Conservation (phyloP, 2,888 invertebrate species). For the Scelioninae gen. 1 region DNA sequence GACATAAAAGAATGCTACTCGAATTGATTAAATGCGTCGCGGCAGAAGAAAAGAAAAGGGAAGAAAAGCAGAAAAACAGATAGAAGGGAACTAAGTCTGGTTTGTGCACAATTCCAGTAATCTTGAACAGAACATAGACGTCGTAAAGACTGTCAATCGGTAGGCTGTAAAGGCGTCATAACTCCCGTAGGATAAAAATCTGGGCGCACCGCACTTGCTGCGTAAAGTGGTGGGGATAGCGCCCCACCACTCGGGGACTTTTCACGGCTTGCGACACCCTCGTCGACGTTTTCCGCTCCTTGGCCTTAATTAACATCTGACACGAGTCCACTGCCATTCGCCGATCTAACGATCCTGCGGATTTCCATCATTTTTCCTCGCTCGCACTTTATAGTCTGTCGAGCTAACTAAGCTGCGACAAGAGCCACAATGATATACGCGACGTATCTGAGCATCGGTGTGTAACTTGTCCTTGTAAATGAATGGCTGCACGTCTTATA, state of each 20-base stretch:
- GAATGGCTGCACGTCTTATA: constrained; percentile 70
- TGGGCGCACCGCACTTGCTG: constrained; percentile 77
- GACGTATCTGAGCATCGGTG: constrained; percentile 63
- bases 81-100: constrained; percentile 29
- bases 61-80: constrained; percentile 10
- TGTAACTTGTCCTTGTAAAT: constrained; percentile 68
- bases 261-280: constrained; percentile 81
- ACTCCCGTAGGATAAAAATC: constrained; percentile 80
- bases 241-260: constrained; percentile 68
- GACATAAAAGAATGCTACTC: constrained; percentile 48
- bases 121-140: constrained; percentile 43
- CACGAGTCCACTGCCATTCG: constrained; percentile 77
- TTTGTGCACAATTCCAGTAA: constrained; percentile 49
- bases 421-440: constrained; percentile 56
- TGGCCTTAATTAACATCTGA: constrained; percentile 84
- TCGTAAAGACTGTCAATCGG: constrained; percentile 69
- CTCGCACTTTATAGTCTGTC: constrained; percentile 64
- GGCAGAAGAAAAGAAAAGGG: constrained; percentile 7
- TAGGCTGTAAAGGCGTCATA: constrained; percentile 76
- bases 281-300: constrained; percentile 80
- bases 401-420: constrained; percentile 56
- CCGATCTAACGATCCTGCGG: constrained; percentile 72
- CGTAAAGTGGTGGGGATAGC: constrained; percentile 49
- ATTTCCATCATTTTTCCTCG: constrained; percentile 70
- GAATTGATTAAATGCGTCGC: constrained; percentile 59